These are phyloP conservation scores for Pholis gunnellus DNA, from an alignment of 2,113 vertebrate species.

Conservation along the genomic window DNA sequence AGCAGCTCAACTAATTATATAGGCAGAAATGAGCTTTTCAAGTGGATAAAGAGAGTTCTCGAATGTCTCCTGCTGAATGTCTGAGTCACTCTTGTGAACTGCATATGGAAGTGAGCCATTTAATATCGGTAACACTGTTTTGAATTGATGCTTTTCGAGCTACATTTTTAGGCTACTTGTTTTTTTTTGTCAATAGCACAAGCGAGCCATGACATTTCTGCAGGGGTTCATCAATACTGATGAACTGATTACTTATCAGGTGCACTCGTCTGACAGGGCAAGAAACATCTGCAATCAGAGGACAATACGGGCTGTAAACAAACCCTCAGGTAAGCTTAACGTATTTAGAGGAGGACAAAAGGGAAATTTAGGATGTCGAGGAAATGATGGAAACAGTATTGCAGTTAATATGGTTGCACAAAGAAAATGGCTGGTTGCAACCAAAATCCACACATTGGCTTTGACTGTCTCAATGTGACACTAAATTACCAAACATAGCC, in stretches of 20 bases:
- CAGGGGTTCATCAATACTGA: constrained; percentile 9
- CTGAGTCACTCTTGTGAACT: background rate
- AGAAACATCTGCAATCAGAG: background rate
- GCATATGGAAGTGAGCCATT: background rate
- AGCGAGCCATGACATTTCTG: background rate
- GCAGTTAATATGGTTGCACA: background rate
- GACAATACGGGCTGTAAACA: background rate
- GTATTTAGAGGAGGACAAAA: background rate
- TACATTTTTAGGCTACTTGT: background rate
- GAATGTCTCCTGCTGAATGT: constrained; percentile 1
- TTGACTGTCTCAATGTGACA: background rate
- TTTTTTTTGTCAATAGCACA: background rate
- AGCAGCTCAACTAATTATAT: constrained; percentile 60
- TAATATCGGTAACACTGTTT: background rate
- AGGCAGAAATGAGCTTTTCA: constrained; percentile 42
- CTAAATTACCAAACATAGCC: background rate
- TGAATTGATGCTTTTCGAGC: constrained; percentile 3
- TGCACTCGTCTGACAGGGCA: background rate
- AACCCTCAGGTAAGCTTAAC: background rate
- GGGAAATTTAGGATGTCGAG: background rate
- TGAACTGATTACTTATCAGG: constrained; percentile 10
- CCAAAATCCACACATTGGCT: background rate
- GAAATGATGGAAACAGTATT: background rate
- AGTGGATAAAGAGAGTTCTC: constrained; percentile 14
- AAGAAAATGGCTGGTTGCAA: background rate